Percentiles rank a stretch among this genome's conserved stretches.
phyloP scores from a whole-genome alignment of 2,888 invertebrate genomes.

The Cheilosia urbana region DNA sequence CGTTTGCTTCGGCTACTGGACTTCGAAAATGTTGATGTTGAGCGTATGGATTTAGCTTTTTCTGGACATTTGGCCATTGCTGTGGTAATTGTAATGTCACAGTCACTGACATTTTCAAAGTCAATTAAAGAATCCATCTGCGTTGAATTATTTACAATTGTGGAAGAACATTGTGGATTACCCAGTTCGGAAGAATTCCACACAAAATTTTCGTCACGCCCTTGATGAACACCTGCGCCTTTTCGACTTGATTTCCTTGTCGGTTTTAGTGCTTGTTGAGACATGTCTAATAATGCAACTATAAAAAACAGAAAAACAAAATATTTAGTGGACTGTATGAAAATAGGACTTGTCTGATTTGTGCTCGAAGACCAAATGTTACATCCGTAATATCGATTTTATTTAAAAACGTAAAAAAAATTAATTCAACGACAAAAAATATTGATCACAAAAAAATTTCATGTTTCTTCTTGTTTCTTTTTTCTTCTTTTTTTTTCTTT shows the following conservation, averaged over 20 bases:
- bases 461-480: too few species aligned
- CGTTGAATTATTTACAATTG: neutral
- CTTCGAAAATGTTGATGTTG: neutral
- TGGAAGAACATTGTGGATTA: neutral
- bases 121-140: conserved; percentile 26
- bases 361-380: neutral
- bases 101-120: neutral
- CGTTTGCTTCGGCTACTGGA: neutral
- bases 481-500: too few species aligned
- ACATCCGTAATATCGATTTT: too few species aligned
- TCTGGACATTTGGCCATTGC: neutral
- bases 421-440: too few species aligned
- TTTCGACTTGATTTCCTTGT: neutral
- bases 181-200: neutral
- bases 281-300: neutral
- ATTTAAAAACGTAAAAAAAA: too few species aligned
- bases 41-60: neutral
- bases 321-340: neutral
- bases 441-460: too few species aligned
- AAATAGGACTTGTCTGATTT: neutral
- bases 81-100: neutral
- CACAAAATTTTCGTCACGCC: neutral
- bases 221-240: neutral
- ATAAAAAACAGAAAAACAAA: neutral
- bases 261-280: neutral